phyloP scores from a whole-genome alignment of 2,888 invertebrate genomes.

The Dysmachus trigonus region DNA sequence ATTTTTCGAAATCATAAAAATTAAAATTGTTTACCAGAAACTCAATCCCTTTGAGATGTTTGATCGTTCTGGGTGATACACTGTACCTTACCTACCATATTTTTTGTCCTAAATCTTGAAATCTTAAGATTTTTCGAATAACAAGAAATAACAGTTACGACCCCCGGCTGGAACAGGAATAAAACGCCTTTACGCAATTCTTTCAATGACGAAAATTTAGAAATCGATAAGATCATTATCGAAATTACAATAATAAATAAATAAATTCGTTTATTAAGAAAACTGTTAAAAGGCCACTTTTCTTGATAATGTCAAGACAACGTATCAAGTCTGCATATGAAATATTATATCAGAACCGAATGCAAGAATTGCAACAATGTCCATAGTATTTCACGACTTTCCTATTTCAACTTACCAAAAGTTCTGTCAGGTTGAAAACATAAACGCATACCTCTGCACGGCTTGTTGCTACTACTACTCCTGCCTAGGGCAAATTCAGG shows the following conservation, averaged over 20 bases:
- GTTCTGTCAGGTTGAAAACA: background rate
- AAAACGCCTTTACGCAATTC: background rate
- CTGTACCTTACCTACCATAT: no score
- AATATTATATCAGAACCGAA: background rate
- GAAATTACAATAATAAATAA: no score
- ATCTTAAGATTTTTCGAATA: no score
- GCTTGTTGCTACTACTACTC: background rate
- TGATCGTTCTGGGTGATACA: no score
- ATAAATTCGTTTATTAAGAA: background rate
- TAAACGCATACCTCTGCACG: background rate
- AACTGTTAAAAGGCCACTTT: background rate
- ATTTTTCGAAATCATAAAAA: no score
- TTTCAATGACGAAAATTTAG: background rate
- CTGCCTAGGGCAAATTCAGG: background rate
- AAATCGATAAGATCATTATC: background rate
- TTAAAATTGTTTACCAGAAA: no score
- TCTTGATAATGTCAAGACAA: background rate
- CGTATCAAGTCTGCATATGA: background rate
- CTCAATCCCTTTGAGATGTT: no score
- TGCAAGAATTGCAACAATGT: background rate
- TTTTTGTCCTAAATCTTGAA: no score
- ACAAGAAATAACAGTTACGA: no score
- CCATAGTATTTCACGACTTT: conserved; percentile 28
- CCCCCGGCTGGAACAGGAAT: background rate
- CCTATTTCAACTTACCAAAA: conserved; percentile 4